phyloP scores from a whole-genome alignment of 2,113 vertebrate genomes.

The Eonycteris spelaea region DNA sequence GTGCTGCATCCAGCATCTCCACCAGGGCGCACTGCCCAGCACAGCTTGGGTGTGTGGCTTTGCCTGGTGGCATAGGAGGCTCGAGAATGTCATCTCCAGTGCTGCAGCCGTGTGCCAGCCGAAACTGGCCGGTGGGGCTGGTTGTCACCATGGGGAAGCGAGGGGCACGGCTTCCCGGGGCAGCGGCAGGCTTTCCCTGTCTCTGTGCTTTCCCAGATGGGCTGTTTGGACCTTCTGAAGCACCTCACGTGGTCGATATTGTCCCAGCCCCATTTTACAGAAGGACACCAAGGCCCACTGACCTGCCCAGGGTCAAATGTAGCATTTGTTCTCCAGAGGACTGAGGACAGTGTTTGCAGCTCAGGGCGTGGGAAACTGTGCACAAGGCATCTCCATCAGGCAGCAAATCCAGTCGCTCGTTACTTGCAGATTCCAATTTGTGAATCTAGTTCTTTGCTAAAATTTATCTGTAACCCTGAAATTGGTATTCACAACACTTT shows the following conservation, averaged over 20 bases:
- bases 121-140: neutral
- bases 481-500: accelerated
- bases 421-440: neutral
- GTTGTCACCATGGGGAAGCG: neutral
- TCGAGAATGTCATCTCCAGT: too few relatives aligned
- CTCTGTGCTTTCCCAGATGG: neutral
- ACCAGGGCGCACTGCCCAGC: neutral
- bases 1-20: neutral
- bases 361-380: neutral
- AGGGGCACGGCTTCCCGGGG: accelerated
- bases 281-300: neutral
- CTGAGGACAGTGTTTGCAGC: neutral
- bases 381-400: neutral
- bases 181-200: neutral
- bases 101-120: neutral
- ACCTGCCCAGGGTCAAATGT: neutral
- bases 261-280: neutral
- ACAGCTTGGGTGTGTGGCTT: accelerated
- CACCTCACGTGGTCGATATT: accelerated
- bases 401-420: neutral
- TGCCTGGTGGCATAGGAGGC: neutral
- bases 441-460: neutral
- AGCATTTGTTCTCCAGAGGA: neutral
- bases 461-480: neutral
- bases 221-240: neutral